A percentile compares a stretch with the other conserved stretches of the same genome.
Evolutionary conservation across 1,140 invertebrate genomes (phyloP).

Genomic region (Drosophila rufa): DNA sequence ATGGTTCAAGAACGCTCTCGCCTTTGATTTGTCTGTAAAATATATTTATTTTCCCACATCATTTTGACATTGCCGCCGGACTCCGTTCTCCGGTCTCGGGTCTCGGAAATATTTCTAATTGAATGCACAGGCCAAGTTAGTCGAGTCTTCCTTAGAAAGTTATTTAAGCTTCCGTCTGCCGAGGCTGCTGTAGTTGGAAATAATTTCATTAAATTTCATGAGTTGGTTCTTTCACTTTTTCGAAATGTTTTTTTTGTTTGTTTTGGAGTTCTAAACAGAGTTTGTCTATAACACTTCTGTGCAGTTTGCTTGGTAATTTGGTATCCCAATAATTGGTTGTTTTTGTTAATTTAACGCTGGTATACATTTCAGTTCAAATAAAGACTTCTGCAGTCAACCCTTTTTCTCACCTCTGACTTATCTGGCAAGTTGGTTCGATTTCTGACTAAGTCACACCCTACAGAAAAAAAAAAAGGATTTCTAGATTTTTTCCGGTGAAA

Average conservation of each 20-base stretch:
- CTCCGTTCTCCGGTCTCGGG: constrained; percentile 1
- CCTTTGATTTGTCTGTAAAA: constrained; percentile 65
- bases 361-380: background rate
- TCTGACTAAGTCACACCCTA: constrained; percentile 18
- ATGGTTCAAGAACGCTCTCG: constrained; percentile 55
- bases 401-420: constrained; percentile 14
- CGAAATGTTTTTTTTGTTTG: background rate
- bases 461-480: background rate
- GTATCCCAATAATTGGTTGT: constrained; percentile 15
- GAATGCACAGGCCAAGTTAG: constrained; percentile 62
- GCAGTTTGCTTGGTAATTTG: constrained; percentile 17
- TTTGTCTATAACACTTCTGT: constrained; percentile 4
- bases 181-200: constrained; percentile 38
- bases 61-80: constrained; percentile 54
- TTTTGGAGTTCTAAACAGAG: too few species aligned
- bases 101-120: constrained; percentile 69
- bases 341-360: constrained; percentile 1
- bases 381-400: constrained; percentile 13
- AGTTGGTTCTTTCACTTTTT: constrained; percentile 47
- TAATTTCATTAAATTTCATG: constrained; percentile 79
- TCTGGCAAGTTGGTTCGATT: background rate
- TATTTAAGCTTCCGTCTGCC: constrained; percentile 19
- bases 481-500: background rate
- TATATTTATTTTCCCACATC: constrained; percentile 68
- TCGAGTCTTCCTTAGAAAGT: constrained; percentile 32